Percentiles rank a stretch among this genome's conserved stretches.
These are phyloP conservation scores for Podarcis muralis DNA, from an alignment of 2,113 vertebrate genomes.

Conservation along the genomic window DNA sequence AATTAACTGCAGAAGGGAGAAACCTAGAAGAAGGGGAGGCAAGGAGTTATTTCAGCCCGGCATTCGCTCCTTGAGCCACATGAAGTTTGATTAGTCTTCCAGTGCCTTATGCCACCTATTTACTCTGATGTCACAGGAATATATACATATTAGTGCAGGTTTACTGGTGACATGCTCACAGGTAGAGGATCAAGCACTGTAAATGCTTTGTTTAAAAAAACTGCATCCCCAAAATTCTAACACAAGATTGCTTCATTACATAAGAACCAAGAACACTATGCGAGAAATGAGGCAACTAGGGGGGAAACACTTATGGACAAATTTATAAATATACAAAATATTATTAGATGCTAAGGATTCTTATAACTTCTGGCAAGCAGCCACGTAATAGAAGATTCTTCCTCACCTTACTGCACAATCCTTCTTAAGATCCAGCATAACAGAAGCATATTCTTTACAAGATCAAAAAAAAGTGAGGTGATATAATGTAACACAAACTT, in stretches of 20 bases:
- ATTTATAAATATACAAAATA: too few relatives aligned
- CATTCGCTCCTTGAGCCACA: neutral
- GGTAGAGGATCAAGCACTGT: neutral
- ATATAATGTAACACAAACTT: neutral
- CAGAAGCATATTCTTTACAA: neutral
- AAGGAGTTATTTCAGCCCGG: neutral
- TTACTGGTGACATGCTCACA: neutral
- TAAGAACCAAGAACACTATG: neutral
- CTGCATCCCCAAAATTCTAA: neutral
- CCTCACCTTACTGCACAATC: slow-evolving; percentile 59
- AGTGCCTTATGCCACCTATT: neutral
- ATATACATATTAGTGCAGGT: too few relatives aligned
- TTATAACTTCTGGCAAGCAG: slow-evolving; percentile 66
- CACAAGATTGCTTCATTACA: neutral
- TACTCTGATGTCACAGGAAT: neutral
- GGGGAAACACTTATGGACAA: neutral
- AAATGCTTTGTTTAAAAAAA: neutral
- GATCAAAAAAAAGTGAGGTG: neutral
- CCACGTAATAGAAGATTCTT: slow-evolving; percentile 73
- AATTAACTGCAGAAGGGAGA: neutral
- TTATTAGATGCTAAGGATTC: slow-evolving; percentile 71
- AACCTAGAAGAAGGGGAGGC: neutral
- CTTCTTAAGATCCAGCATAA: slow-evolving; percentile 25
- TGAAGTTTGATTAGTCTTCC: neutral
- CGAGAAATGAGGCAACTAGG: neutral